Conservation (phyloP, 2,888 invertebrate species). For the Camponotus fellah region DNA sequence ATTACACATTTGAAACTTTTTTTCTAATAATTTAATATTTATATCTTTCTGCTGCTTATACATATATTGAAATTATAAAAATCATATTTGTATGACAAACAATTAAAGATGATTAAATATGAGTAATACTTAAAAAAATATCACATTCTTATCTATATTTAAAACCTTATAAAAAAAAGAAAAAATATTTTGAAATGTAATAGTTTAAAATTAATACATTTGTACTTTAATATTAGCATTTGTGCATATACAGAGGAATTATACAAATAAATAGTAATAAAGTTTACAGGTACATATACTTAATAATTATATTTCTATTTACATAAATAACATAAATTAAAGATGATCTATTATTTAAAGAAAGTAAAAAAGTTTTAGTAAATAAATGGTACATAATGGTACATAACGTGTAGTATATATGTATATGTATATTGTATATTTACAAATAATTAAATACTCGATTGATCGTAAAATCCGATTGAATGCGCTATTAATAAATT, state of each 20-base stretch:
- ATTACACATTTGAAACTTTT: not conserved
- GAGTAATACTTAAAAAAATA: constrained; percentile 29
- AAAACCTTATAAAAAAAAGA: constrained; percentile 24
- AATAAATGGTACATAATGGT: not conserved
- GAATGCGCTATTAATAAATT: not conserved
- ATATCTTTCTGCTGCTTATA: not conserved
- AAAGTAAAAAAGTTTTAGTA: not conserved
- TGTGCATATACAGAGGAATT: not conserved
- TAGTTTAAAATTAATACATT: not conserved
- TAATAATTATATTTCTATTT: constrained; percentile 7
- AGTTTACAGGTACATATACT: not conserved
- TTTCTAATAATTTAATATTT: constrained; percentile 17
- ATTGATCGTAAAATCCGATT: constrained; percentile 7
- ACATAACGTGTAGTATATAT: not conserved
- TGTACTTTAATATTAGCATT: constrained; percentile 9
- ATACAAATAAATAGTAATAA: not conserved
- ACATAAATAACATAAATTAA: not conserved
- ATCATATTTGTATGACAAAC: not conserved
- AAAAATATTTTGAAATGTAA: not conserved
- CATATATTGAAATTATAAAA: constrained; percentile 11
- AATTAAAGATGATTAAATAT: not conserved
- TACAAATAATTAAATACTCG: not conserved
- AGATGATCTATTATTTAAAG: not conserved
- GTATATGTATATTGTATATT: not conserved
- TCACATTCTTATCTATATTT: constrained; percentile 54